Conservation (phyloP, 2,113 vertebrate genomes). For the Xyliphius kryptos region DNA sequence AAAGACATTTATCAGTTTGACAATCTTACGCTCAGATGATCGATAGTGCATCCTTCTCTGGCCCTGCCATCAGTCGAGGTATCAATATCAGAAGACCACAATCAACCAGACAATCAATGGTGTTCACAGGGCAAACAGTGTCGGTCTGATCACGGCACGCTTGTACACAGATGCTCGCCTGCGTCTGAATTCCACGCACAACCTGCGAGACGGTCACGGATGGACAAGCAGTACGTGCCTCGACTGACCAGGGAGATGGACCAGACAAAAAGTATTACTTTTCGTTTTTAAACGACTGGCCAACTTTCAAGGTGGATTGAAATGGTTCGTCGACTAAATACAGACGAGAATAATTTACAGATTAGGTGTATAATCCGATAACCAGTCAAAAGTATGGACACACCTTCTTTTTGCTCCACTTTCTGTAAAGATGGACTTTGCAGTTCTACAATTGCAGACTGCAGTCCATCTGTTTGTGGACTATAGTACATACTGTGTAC, state of each 20-base stretch:
- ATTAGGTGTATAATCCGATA: too few species aligned
- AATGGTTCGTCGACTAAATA: not conserved
- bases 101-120: slow-evolving; percentile 69
- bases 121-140: slow-evolving; percentile 52
- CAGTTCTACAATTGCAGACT: too few species aligned
- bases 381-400: too few species aligned
- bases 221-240: slow-evolving; percentile 60
- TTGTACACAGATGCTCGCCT: slow-evolving; percentile 57
- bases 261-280: slow-evolving; percentile 9
- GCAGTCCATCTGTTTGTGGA: too few species aligned
- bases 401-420: too few species aligned
- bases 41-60: slow-evolving; percentile 58
- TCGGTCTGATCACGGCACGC: slow-evolving; percentile 57
- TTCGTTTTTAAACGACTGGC: not conserved
- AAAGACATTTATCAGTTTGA: slow-evolving; percentile 40
- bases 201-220: slow-evolving; percentile 59
- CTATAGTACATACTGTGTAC: too few species aligned
- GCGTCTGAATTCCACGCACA: slow-evolving; percentile 65
- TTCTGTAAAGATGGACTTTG: too few species aligned
- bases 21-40: slow-evolving; percentile 55
- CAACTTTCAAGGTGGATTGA: slow-evolving; percentile 7
- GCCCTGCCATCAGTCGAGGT: slow-evolving; percentile 67
- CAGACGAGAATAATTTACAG: not conserved
- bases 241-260: slow-evolving; percentile 45
- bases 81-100: slow-evolving; percentile 70